Conservation (phyloP, 1,140 invertebrate species). For the Anastrepha ludens region DNA sequence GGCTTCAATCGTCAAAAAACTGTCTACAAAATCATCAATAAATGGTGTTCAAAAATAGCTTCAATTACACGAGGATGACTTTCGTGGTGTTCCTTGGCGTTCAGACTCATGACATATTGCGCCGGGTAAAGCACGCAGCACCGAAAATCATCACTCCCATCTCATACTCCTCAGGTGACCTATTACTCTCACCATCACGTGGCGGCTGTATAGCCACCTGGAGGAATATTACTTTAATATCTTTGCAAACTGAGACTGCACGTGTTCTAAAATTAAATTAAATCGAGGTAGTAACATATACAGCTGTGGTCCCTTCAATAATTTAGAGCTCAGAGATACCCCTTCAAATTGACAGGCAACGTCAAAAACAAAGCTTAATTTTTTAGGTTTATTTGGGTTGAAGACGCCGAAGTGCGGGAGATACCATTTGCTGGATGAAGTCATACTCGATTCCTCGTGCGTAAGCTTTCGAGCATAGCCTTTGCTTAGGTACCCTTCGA, state of each 20-base stretch:
- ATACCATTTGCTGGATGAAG: conserved; percentile 30
- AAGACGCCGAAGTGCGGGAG: conserved; percentile 57
- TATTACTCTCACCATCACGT: too few relatives aligned
- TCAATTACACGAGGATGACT: too few relatives aligned
- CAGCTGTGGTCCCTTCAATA: conserved; percentile 60
- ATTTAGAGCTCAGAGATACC: conserved; percentile 60
- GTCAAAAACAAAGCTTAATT: conserved; percentile 64
- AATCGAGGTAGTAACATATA: conserved; percentile 56
- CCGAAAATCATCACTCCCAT: too few relatives aligned
- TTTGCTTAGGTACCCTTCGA: conserved; percentile 37
- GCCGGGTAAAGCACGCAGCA: conserved; percentile 54
- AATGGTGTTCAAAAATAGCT: conserved; percentile 65
- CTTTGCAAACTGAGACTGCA: too few relatives aligned
- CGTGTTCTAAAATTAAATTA: not conserved
- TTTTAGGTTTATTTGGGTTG: conserved; percentile 62
- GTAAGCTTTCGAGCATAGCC: conserved; percentile 33
- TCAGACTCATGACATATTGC: conserved; percentile 61
- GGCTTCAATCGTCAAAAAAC: not conserved
- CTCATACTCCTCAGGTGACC: too few relatives aligned
- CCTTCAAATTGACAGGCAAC: conserved; percentile 60
- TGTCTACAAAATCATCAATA: conserved; percentile 61
- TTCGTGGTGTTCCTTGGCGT: conserved; percentile 59
- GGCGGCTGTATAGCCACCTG: too few relatives aligned
- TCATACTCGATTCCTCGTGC: not conserved
- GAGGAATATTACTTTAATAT: too few relatives aligned